These are phyloP conservation scores for Sardina pilchardus DNA, from an alignment of 2,113 vertebrate genomes.

Conservation along the genomic window DNA sequence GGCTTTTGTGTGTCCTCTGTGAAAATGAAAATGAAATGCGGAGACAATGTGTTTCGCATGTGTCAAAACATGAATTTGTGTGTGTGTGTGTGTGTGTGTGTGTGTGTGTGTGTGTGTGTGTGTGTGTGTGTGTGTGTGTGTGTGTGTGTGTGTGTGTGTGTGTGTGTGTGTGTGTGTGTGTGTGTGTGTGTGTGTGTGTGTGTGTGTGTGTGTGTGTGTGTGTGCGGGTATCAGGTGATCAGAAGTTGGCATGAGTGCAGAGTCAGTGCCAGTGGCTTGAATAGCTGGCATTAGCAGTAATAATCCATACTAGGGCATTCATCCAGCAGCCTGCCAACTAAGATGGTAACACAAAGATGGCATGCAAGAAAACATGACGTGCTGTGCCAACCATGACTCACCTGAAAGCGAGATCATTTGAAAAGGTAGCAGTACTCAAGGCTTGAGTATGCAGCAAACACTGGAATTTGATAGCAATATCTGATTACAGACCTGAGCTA, in stretches of 20 bases:
- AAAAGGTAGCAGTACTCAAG: background rate
- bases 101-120: background rate
- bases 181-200: background rate
- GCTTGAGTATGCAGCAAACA: background rate
- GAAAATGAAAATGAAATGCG: background rate
- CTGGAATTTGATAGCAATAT: background rate
- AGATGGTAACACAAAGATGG: background rate
- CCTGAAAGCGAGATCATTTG: background rate
- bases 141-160: conserved; percentile 14
- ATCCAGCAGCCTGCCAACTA: background rate
- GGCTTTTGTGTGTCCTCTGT: background rate
- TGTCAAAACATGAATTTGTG: conserved; percentile 5
- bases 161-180: conserved; percentile 8
- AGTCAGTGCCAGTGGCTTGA: background rate
- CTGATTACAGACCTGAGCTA: background rate
- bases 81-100: conserved; percentile 8
- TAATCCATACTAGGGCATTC: background rate
- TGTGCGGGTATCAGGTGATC: background rate
- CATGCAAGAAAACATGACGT: background rate
- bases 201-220: conserved; percentile 22
- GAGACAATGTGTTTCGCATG: background rate
- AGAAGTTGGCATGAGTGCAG: background rate
- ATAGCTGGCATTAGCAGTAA: background rate
- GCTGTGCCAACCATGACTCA: background rate
- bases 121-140: conserved; percentile 15